A percentile compares a stretch with the other conserved stretches of the same genome.
Conservation (phyloP, 35 echinoderm and acorn worm genomes). For the Chiridota heheva region DNA sequence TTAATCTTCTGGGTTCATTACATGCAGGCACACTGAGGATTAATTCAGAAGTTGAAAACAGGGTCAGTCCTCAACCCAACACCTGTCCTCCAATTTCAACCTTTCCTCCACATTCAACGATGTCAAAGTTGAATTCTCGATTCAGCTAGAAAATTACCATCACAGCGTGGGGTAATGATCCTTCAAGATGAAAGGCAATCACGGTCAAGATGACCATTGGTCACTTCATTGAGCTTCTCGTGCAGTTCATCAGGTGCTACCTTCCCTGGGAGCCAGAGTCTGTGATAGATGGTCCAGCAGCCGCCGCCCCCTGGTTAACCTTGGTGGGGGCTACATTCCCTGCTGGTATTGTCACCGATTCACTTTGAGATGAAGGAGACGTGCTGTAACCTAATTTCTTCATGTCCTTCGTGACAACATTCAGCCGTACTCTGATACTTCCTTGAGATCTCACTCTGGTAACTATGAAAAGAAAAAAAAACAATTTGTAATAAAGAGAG, state of each 20-base stretch:
- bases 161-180: no score
- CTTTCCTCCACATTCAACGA: no score
- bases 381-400: slow-evolving; percentile 93
- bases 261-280: not conserved
- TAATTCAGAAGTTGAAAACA: no score
- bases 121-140: no score
- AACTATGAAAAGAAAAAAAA: slow-evolving; percentile 53
- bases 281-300: slow-evolving; percentile 13
- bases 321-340: slow-evolving; percentile 37
- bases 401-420: slow-evolving; percentile 87
- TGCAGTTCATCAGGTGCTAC: not conserved
- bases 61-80: no score
- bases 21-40: no score
- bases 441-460: slow-evolving; percentile 95
- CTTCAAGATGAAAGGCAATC: no score
- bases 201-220: no score
- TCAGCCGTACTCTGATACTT: slow-evolving; percentile 71
- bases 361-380: slow-evolving; percentile 35
- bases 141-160: no score
- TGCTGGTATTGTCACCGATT: slow-evolving; percentile 54
- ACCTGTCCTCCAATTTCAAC: no score
- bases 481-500: not conserved
- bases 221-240: no score
- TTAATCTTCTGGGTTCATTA: no score
- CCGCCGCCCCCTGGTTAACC: slow-evolving; percentile 49